These are phyloP conservation scores for Cheilosia pagana DNA, from an alignment of 2,888 invertebrate species.

Conservation along the genomic window DNA sequence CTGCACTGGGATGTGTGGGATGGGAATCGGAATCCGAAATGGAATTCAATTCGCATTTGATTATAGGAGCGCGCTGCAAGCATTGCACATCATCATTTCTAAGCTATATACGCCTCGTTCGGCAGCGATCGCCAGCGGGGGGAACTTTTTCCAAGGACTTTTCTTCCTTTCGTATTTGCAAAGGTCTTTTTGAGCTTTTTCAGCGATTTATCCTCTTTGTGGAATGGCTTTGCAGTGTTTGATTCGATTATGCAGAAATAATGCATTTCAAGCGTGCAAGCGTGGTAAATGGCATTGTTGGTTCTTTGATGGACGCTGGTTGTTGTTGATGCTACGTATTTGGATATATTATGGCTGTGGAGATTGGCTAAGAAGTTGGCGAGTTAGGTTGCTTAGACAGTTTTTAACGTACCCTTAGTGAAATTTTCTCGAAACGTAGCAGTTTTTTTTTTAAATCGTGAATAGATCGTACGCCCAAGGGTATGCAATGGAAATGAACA, in stretches of 20 bases:
- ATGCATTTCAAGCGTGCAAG: conserved; percentile 48
- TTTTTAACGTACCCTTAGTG: too few relatives aligned
- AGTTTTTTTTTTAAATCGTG: too few relatives aligned
- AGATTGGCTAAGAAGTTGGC: too few relatives aligned
- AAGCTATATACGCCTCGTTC: conserved; percentile 8
- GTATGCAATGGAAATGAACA: too few relatives aligned
- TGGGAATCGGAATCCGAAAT: conserved; percentile 51
- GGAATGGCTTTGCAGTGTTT: conserved; percentile 24
- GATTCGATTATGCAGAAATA: conserved; percentile 53
- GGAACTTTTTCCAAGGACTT: background rate
- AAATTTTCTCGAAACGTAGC: too few relatives aligned
- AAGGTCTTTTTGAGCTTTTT: too few relatives aligned
- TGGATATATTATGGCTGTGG: too few relatives aligned
- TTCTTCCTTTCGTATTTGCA: background rate
- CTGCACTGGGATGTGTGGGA: conserved; percentile 51
- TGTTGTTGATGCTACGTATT: too few relatives aligned
- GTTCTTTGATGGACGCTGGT: conserved; percentile 9
- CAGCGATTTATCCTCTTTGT: conserved; percentile 14
- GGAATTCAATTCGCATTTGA: conserved; percentile 74
- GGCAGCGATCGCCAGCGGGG: background rate
- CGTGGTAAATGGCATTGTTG: conserved; percentile 47
- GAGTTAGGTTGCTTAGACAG: too few relatives aligned
- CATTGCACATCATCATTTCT: conserved; percentile 57
- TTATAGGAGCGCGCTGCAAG: conserved; percentile 53
- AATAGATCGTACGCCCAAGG: too few relatives aligned